Evolutionary conservation across 1,140 invertebrate species (phyloP).

Genomic region (Reticulitermes speratus): DNA sequence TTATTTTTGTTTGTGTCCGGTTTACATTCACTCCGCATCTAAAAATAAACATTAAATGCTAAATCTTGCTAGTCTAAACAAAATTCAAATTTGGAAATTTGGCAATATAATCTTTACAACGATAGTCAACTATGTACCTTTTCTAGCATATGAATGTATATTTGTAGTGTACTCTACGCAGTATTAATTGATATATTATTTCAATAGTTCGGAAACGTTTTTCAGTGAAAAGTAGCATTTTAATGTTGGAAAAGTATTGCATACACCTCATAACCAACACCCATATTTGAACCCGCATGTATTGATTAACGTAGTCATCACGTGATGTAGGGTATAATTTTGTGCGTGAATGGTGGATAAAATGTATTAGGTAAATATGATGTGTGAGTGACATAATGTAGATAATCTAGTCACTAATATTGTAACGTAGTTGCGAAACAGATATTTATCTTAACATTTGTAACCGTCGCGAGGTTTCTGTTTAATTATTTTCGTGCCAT

Average conservation of each 20-base stretch:
- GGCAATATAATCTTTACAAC: not conserved
- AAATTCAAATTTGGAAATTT: not conserved
- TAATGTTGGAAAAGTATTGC: not conserved
- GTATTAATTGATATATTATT: not conserved
- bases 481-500: not conserved
- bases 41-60: not conserved
- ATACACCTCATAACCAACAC: not conserved
- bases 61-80: not conserved
- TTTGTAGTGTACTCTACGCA: not conserved
- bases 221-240: not conserved
- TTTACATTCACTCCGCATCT: not conserved
- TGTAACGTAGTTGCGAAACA: not conserved
- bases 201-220: not conserved
- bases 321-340: not conserved
- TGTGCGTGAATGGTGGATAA: not conserved
- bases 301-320: not conserved
- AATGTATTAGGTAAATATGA: not conserved
- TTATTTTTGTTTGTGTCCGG: not conserved
- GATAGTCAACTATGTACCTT: not conserved
- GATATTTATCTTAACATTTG: not conserved
- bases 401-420: not conserved
- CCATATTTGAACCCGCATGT: not conserved
- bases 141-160: not conserved
- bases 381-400: not conserved
- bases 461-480: not conserved